Conservation (phyloP, 2,888 invertebrate genomes). For the Agrotis ipsilon region DNA sequence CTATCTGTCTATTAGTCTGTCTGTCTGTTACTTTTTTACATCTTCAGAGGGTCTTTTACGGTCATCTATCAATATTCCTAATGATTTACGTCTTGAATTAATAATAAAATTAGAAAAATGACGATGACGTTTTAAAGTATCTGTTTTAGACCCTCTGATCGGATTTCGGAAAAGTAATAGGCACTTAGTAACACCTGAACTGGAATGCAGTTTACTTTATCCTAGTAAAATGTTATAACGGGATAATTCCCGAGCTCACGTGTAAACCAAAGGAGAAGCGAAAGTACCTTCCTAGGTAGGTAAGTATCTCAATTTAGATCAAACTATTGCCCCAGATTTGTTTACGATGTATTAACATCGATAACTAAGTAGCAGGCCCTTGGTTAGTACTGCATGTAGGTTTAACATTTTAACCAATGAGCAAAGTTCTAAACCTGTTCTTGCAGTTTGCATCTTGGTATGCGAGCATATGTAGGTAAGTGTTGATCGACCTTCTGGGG, state of each 20-base stretch:
- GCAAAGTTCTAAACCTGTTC: conserved; percentile 40
- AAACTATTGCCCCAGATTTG: conserved; percentile 10
- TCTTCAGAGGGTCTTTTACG: no score
- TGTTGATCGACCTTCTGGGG: conserved; percentile 1
- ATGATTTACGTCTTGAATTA: no score
- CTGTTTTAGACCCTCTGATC: no score
- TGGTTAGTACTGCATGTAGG: background rate
- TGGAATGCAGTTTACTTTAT: no score
- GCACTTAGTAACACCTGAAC: no score
- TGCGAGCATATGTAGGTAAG: conserved; percentile 3
- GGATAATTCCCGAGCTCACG: background rate
- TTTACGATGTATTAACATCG: background rate
- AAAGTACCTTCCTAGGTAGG: background rate
- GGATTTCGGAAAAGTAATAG: no score
- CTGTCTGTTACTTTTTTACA: no score
- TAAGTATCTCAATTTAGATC: background rate
- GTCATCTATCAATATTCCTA: no score
- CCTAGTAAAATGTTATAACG: background rate
- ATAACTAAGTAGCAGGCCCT: conserved; percentile 11
- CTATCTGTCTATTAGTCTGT: no score
- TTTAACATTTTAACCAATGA: conserved; percentile 29
- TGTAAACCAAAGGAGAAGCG: background rate
- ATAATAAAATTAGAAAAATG: no score
- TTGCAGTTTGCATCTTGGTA: background rate
- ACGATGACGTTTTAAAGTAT: no score